These are phyloP conservation scores for Leptinotarsa undecemlineata DNA, from an alignment of 1,140 invertebrate genomes.

Conservation along the genomic window DNA sequence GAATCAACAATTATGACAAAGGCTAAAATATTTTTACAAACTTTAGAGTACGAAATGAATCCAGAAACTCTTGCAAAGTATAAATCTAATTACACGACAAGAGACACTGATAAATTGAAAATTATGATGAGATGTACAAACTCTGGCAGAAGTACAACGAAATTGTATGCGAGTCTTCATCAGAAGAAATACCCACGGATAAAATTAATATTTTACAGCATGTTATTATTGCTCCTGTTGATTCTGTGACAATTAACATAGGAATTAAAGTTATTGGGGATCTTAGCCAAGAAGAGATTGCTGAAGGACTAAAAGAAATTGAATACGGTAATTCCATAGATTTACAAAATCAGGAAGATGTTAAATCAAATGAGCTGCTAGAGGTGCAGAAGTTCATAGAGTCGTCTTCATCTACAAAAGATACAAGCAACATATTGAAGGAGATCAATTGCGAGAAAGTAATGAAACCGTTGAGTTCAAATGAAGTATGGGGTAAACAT, in stretches of 20 bases:
- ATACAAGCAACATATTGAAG: background rate
- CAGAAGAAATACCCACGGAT: background rate
- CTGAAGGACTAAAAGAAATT: background rate
- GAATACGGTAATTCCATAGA: background rate
- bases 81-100: background rate
- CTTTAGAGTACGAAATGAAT: background rate
- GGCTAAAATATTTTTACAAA: background rate
- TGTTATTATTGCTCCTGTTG: background rate
- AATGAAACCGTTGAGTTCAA: background rate
- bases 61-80: background rate
- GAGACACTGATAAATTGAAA: background rate
- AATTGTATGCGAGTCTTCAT: background rate
- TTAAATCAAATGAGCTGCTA: background rate
- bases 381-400: background rate
- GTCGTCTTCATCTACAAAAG: background rate
- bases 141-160: background rate
- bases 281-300: background rate
- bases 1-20: background rate
- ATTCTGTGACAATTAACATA: background rate
- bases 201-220: background rate
- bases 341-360: background rate
- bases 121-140: background rate
- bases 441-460: background rate
- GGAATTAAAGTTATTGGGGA: background rate
- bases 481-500: background rate